A percentile compares a stretch with the other conserved stretches of the same genome.
Conservation (phyloP, 30 jellyfish, hydroid and myxozoan genomes). For the Turritopsis dohrnii region DNA sequence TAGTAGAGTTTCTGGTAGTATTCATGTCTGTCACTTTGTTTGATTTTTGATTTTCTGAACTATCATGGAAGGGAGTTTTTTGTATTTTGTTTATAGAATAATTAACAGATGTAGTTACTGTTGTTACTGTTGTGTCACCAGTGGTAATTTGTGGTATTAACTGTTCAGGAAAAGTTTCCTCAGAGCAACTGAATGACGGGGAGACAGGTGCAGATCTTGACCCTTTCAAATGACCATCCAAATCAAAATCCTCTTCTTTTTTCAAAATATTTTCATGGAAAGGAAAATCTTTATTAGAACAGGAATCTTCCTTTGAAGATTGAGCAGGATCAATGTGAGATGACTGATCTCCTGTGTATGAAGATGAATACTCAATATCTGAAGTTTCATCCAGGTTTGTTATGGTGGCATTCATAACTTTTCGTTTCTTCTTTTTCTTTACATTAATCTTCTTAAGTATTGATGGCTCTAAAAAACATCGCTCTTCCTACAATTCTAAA, state of each 20-base stretch:
- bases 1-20: neutral
- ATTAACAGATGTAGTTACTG: too few relatives aligned
- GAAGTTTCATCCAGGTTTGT: conserved; percentile 51
- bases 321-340: neutral
- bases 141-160: neutral
- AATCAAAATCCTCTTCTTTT: neutral
- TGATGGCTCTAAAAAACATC: conserved; percentile 15
- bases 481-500: too few relatives aligned
- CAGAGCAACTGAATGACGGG: neutral
- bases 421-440: conserved; percentile 59
- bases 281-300: neutral
- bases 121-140: neutral
- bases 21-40: neutral
- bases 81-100: neutral
- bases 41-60: neutral
- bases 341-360: neutral
- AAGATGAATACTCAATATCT: conserved; percentile 38
- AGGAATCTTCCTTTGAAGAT: neutral
- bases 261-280: neutral
- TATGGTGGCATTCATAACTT: conserved; percentile 58
- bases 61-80: neutral
- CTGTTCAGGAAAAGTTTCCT: neutral
- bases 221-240: neutral
- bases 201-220: conserved; percentile 18
- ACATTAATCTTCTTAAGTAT: conserved; percentile 22